Percentiles rank a stretch among this genome's conserved stretches.
Conservation (phyloP, 1,140 invertebrate genomes). For the Chymomyza costata region DNA sequence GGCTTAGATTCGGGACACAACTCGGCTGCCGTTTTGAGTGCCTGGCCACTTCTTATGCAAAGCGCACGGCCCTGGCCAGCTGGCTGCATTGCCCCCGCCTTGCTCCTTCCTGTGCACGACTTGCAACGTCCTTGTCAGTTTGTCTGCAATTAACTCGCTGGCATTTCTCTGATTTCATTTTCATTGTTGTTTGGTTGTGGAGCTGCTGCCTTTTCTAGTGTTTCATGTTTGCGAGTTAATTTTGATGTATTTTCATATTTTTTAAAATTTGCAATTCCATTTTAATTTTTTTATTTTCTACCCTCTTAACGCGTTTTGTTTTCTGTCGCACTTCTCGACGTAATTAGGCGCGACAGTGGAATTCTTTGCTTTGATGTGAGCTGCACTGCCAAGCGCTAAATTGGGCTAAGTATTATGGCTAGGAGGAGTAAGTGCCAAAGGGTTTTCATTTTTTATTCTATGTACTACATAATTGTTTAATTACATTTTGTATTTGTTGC, state of each 20-base stretch:
- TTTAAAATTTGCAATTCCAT: neutral
- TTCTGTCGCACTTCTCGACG: constrained; percentile 20
- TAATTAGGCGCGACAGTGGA: constrained; percentile 27
- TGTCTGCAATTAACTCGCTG: constrained; percentile 35
- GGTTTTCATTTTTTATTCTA: no score
- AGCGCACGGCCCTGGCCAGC: constrained; percentile 1
- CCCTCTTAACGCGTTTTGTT: constrained; percentile 11
- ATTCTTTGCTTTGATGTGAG: constrained; percentile 29
- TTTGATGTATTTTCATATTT: constrained; percentile 16
- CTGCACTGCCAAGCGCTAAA: constrained; percentile 1
- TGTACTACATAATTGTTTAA: constrained; percentile 38
- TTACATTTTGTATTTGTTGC: constrained; percentile 14
- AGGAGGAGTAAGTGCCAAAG: neutral
- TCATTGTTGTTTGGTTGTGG: constrained; percentile 23
- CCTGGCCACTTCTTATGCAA: constrained; percentile 36
- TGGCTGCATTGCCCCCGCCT: no score
- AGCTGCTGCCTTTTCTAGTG: constrained; percentile 39
- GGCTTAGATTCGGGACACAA: no score
- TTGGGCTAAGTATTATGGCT: constrained; percentile 23
- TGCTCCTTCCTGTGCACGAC: no score
- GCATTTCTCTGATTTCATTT: constrained; percentile 31
- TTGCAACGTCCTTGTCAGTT: constrained; percentile 12
- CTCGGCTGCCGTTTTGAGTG: constrained; percentile 7
- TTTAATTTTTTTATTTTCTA: constrained; percentile 10
- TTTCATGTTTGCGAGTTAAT: constrained; percentile 29